Evolutionary conservation across 2,888 invertebrate genomes (phyloP), one percentile per base, ranked within the genome.

Genomic region (Ctenicera cuprea): DNA sequence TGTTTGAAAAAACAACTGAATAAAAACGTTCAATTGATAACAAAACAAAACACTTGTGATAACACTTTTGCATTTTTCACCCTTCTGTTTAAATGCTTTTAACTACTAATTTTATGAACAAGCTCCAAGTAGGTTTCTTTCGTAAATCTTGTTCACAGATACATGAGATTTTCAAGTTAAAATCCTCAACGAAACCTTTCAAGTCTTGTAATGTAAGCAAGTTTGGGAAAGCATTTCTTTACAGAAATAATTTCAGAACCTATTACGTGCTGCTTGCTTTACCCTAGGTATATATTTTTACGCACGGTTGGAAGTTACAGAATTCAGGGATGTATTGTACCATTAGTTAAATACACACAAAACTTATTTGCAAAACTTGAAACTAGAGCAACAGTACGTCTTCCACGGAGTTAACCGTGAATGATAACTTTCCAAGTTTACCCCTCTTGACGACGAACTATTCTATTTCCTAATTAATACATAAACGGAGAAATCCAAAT

Each of bases 321-420:
- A 48, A 50, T 50, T 50, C 12, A 50, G 22, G 30, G 14, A 20
- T 26, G 43, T 26, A 62, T 62, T 45, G 62, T 62, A 62, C 62
- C 26, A 62, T 62, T 62, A 62, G 62, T 30, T 62, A 62, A 22
- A 45, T 43, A 62, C 41, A 62, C 41, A 62, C 62, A 41, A 62
- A 62, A 62, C 62, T 62, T 45, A 62, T 62, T 41, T 62, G 43
- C 26, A 62, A 30, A 43, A 50, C 50, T 59, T 16, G 59, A 59
- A 59, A 38, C 59, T 38, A 50, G 22, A 8, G 26, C 26, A 26
- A 26, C 26, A 9, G 45, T 45, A 45, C 45, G 18, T 45, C 45
- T 45, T 45, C 16, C 8, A 45, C 4, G 45, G 9, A 45, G 45
- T 45, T 45, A 45, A 45, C 45, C 14, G 16, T 45, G 50, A 50